Conservation (phyloP, 2,797 vertebrate genomes). For the Erpetoichthys calabaricus region DNA sequence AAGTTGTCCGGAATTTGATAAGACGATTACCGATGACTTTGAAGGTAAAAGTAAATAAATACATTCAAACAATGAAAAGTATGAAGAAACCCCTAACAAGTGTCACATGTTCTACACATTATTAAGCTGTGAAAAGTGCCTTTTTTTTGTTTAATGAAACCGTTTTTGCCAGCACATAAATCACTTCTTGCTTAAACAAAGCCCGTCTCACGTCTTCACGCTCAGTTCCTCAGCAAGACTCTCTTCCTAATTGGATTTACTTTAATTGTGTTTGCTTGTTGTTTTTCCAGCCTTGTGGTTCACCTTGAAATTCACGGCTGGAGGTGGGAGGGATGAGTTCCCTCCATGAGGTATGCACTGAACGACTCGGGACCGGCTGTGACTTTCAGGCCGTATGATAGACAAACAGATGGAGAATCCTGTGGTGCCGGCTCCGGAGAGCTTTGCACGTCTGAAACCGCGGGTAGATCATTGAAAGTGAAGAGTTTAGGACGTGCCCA, state of each 20-base stretch:
- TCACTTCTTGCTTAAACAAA: slow-evolving; percentile 5
- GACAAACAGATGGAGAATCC: too few relatives aligned
- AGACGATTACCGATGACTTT: background rate
- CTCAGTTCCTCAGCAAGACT: background rate
- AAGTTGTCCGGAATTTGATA: slow-evolving; percentile 3
- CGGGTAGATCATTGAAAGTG: too few relatives aligned
- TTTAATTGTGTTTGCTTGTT: slow-evolving; percentile 7
- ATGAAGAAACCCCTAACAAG: background rate
- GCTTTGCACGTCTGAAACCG: too few relatives aligned
- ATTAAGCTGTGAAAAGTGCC: slow-evolving; percentile 2
- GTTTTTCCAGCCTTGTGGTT: slow-evolving; percentile 1
- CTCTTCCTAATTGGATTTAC: slow-evolving; percentile 3
- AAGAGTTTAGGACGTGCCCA: too few relatives aligned
- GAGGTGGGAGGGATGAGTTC: background rate
- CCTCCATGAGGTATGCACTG: slow-evolving; percentile 1
- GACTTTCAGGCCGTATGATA: too few relatives aligned
- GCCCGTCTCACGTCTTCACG: background rate
- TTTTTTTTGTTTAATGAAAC: slow-evolving; percentile 4
- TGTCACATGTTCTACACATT: slow-evolving; percentile 1
- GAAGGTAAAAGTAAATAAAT: background rate
- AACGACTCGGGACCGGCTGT: too few relatives aligned
- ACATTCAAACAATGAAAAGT: background rate
- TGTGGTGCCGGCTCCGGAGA: too few relatives aligned
- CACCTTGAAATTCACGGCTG: background rate
- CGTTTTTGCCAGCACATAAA: slow-evolving; percentile 8